Evolutionary conservation across 2,797 vertebrate genomes (phyloP).

Genomic region (Bradypodion pumilum): DNA sequence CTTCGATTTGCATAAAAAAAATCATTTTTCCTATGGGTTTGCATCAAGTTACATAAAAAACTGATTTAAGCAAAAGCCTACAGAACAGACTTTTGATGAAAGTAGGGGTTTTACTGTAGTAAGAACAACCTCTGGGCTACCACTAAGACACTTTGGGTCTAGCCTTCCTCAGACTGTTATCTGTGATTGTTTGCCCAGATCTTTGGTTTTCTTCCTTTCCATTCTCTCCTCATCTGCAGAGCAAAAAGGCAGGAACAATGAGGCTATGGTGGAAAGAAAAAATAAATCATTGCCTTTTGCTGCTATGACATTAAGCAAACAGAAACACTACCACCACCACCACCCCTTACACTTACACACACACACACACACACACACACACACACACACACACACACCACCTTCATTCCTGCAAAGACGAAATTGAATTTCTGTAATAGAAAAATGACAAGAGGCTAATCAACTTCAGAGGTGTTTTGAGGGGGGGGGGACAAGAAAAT

Average conservation of each 20-base stretch:
- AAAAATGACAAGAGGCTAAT: conserved; percentile 35
- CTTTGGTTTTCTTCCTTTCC: neutral
- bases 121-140: neutral
- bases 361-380: no score
- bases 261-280: neutral
- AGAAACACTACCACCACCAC: neutral
- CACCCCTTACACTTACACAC: no score
- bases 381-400: no score
- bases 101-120: no score
- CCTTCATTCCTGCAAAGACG: neutral
- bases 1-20: no score
- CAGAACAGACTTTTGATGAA: no score
- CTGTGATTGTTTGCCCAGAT: neutral
- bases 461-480: neutral
- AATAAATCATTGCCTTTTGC: neutral
- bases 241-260: neutral
- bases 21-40: no score
- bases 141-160: neutral
- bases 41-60: no score
- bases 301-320: conserved; percentile 15
- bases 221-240: neutral
- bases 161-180: no score
- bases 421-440: conserved; percentile 41
- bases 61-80: no score
- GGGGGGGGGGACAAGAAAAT: neutral